Evolutionary conservation across 2,888 invertebrate genomes (phyloP).

Genomic region (Phanerotoma sp.): DNA sequence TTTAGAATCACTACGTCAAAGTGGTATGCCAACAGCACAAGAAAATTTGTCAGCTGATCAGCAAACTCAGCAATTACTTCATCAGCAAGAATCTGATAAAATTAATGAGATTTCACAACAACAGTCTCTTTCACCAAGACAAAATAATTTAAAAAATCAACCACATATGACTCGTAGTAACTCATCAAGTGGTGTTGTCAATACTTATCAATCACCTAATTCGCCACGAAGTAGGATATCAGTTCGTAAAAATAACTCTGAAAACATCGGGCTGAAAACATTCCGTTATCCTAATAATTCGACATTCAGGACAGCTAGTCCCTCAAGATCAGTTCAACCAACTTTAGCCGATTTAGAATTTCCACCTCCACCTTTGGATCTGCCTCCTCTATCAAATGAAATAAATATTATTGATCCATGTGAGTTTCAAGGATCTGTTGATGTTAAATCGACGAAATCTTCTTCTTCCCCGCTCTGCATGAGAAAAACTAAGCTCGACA

Average conservation of each 20-base stretch:
- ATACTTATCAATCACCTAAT: slow-evolving; percentile 60
- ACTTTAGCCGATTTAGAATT: slow-evolving; percentile 82
- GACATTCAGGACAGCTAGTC: slow-evolving; percentile 65
- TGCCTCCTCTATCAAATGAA: slow-evolving; percentile 69
- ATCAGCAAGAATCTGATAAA: slow-evolving; percentile 36
- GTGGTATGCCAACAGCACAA: slow-evolving; percentile 63
- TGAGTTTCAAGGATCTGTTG: slow-evolving; percentile 35
- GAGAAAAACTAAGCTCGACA: slow-evolving; percentile 45
- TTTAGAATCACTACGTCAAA: slow-evolving; percentile 87
- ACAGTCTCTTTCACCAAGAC: slow-evolving; percentile 67
- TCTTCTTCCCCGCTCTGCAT: slow-evolving; percentile 43
- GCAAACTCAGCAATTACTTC: slow-evolving; percentile 37
- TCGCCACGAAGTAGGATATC: slow-evolving; percentile 61
- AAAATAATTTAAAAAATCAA: slow-evolving; percentile 65
- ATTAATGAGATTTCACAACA: slow-evolving; percentile 53
- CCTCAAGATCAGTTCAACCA: slow-evolving; percentile 71
- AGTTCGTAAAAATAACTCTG: slow-evolving; percentile 51
- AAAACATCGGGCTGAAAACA: slow-evolving; percentile 56
- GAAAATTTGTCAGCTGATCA: slow-evolving; percentile 43
- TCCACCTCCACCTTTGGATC: slow-evolving; percentile 82
- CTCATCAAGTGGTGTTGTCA: slow-evolving; percentile 76
- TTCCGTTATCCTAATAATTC: slow-evolving; percentile 52
- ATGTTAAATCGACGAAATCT: slow-evolving; percentile 28
- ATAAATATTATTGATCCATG: slow-evolving; percentile 39
- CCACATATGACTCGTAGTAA: slow-evolving; percentile 87